phyloP scores from a whole-genome alignment of 2,888 invertebrate species.

The Dioctria linearis region DNA sequence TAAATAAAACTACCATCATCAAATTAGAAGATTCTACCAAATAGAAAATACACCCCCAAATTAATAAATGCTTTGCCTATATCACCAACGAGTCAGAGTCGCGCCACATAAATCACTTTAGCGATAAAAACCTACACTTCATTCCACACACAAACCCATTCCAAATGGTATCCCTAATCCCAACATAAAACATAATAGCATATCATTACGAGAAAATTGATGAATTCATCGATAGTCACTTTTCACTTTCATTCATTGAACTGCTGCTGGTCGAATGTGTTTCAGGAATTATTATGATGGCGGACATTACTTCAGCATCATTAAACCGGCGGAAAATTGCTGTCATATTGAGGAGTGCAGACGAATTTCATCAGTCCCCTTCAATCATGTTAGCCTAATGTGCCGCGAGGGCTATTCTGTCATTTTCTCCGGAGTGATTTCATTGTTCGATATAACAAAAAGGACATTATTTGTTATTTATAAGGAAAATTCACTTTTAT shows the following conservation, averaged over 20 bases:
- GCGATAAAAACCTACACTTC: background rate
- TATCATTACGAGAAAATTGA: slow-evolving; percentile 40
- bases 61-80: no score
- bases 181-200: slow-evolving; percentile 41
- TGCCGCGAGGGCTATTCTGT: slow-evolving; percentile 29
- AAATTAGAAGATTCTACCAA: no score
- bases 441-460: slow-evolving; percentile 30
- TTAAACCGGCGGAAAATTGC: slow-evolving; percentile 48
- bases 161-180: background rate
- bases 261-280: slow-evolving; percentile 29
- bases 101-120: background rate
- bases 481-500: background rate
- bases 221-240: slow-evolving; percentile 32
- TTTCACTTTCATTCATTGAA: slow-evolving; percentile 46
- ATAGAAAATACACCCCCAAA: no score
- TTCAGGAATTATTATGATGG: slow-evolving; percentile 22
- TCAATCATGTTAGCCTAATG: slow-evolving; percentile 40
- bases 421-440: slow-evolving; percentile 34
- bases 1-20: no score
- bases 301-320: slow-evolving; percentile 43
- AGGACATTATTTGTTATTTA: slow-evolving; percentile 23
- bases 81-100: background rate
- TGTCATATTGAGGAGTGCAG: slow-evolving; percentile 46
- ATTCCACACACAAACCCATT: background rate
- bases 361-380: slow-evolving; percentile 43